A percentile compares a stretch with the other conserved stretches of the same genome.
Evolutionary conservation across 2,888 invertebrate species (phyloP).

Genomic region (Timema podura): DNA sequence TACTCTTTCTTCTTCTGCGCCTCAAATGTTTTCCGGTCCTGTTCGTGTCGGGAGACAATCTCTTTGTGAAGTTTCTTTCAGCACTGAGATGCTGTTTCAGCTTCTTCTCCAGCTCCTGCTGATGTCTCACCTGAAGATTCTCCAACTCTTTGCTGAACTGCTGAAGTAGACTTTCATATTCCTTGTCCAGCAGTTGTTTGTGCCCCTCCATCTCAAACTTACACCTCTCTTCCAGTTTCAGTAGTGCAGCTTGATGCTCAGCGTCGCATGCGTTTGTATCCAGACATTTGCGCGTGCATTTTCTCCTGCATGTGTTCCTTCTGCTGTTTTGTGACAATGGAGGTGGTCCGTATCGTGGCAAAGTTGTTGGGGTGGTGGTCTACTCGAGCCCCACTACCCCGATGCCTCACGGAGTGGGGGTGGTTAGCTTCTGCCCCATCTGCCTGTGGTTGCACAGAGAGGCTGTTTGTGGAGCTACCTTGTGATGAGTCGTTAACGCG

Average conservation of each 20-base stretch:
- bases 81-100: conserved; percentile 79
- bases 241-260: conserved; percentile 92
- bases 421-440: conserved; percentile 48
- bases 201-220: conserved; percentile 96
- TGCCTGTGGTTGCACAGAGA: conserved; percentile 50
- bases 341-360: conserved; percentile 96
- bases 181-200: conserved; percentile 91
- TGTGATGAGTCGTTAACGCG: conserved; percentile 66
- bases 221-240: conserved; percentile 86
- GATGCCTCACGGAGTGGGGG: conserved; percentile 42
- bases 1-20: conserved; percentile 95
- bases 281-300: conserved; percentile 99
- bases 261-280: conserved; percentile 95
- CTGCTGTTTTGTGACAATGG: conserved; percentile 96
- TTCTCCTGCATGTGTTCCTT: conserved; percentile 99
- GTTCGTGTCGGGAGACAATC: conserved; percentile 82
- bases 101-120: conserved; percentile 47
- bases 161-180: conserved; percentile 89
- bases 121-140: conserved; percentile 68
- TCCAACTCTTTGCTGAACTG: conserved; percentile 91
- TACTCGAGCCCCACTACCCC: conserved; percentile 35
- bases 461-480: conserved; percentile 75
- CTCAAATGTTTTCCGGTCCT: conserved; percentile 87
- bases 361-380: conserved; percentile 93
- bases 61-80: conserved; percentile 93